These are phyloP conservation scores for Apamea crenata DNA, from an alignment of 2,888 invertebrate genomes.

Conservation along the genomic window DNA sequence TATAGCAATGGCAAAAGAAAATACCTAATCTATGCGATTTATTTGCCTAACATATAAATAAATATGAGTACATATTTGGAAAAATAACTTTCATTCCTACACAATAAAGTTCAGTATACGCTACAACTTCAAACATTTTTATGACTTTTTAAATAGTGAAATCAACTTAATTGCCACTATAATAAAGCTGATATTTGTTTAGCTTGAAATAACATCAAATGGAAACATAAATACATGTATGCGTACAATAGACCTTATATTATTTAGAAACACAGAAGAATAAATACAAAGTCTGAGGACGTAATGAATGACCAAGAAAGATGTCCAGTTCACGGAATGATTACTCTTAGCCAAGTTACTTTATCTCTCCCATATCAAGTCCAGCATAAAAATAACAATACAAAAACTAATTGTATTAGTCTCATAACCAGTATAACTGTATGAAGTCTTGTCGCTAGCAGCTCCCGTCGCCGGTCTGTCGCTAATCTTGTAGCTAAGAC, in stretches of 20 bases:
- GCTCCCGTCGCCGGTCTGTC: conserved; percentile 52
- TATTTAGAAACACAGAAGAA: not conserved
- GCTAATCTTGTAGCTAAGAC: conserved; percentile 26
- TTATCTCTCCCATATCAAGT: conserved; percentile 13
- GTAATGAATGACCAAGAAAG: not conserved
- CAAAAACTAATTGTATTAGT: conserved; percentile 51
- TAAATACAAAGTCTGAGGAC: not conserved
- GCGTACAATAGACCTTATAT: not conserved
- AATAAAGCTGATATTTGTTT: no score
- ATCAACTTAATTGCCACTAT: no score
- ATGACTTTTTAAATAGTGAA: no score
- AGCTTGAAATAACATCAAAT: no score
- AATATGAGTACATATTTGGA: no score
- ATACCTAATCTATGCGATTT: no score
- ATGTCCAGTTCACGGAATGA: not conserved
- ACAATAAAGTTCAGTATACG: no score
- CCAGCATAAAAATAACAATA: conserved; percentile 28
- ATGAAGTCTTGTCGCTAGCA: conserved; percentile 29
- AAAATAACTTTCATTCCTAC: no score
- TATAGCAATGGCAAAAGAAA: not conserved
- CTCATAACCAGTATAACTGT: conserved; percentile 33
- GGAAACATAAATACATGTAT: no score
- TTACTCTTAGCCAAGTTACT: conserved; percentile 13
- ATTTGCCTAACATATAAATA: no score
- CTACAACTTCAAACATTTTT: no score